Evolutionary conservation across 2,113 vertebrate genomes (phyloP), one percentile per base, ranked within the genome.

Genomic region (Onychostruthus taczanowskii): DNA sequence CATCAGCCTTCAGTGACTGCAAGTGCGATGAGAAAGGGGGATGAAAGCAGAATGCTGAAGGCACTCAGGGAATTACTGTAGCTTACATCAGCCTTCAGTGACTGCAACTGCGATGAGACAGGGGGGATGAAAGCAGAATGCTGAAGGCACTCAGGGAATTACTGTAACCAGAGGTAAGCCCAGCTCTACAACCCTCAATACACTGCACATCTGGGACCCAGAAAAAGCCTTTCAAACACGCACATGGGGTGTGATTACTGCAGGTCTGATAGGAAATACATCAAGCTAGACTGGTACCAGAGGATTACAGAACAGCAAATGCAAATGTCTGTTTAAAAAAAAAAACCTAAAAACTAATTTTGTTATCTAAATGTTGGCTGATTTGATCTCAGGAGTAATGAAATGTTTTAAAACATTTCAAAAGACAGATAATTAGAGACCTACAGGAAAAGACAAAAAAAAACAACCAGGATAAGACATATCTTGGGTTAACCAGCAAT

Each of bases 391-490:
- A 31, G 74, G 66, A 93, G 81, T 84, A 95, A 97, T 83, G 86
- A 92, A 92, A 84, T 69, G 86, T 89, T 94, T 87, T 82, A 89
- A 89, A 95, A 93, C 81, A 72, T 89, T 95, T 95, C 87, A 75
- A 79, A 94, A 92, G 89, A 69, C 41, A 81, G 77, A 87, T 94
- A 97, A 97, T 97, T 95, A 97, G 62, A 95, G 81, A 91, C 77
- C 77, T 84, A 79, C 62, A 93, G 68, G 55, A 73, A 91, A 88
- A 66, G 39, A 13, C 30, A 33, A 50, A 53, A 39, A 39, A 47
- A 49, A 52, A 41, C 58, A 66, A 27, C 4, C 27, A 59, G 64
- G 58, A 3, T 89, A 80, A 94, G 55, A 92, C 22, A 72, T 17
- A 75, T 46, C 74, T 56, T 69, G 49, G 80, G 89, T 89, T 94